Percentiles rank a stretch among this genome's conserved stretches.
These are phyloP conservation scores for Syngnathus acus DNA, from an alignment of 2,797 vertebrate genomes.

Conservation along the genomic window DNA sequence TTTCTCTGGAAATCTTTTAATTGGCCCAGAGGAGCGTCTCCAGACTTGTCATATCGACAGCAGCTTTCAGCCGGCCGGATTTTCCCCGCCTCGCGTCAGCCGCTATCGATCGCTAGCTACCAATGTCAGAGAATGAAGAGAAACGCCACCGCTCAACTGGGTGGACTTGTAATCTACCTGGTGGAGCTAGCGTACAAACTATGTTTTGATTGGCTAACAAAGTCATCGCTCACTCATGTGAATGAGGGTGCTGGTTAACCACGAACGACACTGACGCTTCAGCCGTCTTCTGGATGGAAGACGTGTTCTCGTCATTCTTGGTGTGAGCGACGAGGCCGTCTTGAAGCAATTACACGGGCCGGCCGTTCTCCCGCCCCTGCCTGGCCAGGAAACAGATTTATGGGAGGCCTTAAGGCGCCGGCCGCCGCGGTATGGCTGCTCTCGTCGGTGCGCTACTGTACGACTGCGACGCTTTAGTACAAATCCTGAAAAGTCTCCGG, in stretches of 20 bases:
- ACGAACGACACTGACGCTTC: background rate
- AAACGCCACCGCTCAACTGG: background rate
- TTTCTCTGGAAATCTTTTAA: background rate
- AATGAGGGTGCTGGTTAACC: background rate
- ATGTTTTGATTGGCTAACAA: too few relatives aligned
- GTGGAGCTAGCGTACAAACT: too few relatives aligned
- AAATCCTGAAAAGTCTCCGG: background rate
- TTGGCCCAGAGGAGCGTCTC: background rate
- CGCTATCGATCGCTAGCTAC: background rate
- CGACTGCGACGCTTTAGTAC: too few relatives aligned
- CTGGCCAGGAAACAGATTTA: constrained; percentile 25
- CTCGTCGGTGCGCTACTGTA: background rate
- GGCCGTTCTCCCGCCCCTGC: constrained; percentile 17
- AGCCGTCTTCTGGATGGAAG: background rate
- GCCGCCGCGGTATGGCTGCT: too few relatives aligned
- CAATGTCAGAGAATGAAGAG: background rate
- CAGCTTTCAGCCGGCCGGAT: background rate
- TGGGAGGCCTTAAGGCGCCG: too few relatives aligned
- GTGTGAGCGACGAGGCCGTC: constrained; percentile 43
- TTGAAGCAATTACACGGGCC: constrained; percentile 59
- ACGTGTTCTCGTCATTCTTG: background rate
- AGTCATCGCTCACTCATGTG: too few relatives aligned
- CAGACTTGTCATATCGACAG: background rate
- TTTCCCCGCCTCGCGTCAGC: background rate
- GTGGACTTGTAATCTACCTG: too few relatives aligned